Conservation (phyloP, 2,113 vertebrate species). For the Circaetus gallicus region DNA sequence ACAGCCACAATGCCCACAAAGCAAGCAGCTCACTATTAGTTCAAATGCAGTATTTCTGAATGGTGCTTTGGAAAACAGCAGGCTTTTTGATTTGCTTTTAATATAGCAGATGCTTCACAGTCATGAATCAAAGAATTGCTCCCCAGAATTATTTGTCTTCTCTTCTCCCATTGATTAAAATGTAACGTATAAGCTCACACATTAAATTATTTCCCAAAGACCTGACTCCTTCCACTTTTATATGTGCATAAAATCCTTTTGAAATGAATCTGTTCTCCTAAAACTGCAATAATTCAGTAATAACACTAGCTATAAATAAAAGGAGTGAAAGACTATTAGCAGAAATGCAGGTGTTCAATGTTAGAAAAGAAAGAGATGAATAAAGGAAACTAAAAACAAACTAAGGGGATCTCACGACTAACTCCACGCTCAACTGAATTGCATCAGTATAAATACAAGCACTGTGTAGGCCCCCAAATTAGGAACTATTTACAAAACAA, state of each 20-base stretch:
- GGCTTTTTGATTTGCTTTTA: not conserved
- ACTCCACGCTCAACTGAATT: not conserved
- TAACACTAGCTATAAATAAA: not conserved
- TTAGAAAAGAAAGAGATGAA: not conserved
- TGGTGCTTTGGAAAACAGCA: not conserved
- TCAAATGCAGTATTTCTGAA: not conserved
- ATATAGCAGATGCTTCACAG: not conserved
- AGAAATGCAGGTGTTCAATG: not conserved
- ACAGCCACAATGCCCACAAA: fast-evolving
- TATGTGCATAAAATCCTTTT: not conserved
- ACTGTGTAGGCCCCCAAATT: not conserved
- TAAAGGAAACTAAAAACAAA: not conserved
- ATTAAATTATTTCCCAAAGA: not conserved
- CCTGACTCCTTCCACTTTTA: not conserved
- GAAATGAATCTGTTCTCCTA: not conserved
- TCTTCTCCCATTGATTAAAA: not conserved
- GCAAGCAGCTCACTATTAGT: not conserved
- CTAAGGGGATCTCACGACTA: not conserved
- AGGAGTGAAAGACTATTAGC: not conserved
- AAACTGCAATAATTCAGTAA: not conserved
- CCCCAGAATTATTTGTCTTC: not conserved
- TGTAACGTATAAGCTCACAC: not conserved
- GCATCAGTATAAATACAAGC: not conserved
- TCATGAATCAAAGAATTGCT: not conserved
- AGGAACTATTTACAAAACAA: constrained; percentile 40